phyloP scores from a whole-genome alignment of 2,797 vertebrate genomes.

The Ctenopoma kingsleyae region DNA sequence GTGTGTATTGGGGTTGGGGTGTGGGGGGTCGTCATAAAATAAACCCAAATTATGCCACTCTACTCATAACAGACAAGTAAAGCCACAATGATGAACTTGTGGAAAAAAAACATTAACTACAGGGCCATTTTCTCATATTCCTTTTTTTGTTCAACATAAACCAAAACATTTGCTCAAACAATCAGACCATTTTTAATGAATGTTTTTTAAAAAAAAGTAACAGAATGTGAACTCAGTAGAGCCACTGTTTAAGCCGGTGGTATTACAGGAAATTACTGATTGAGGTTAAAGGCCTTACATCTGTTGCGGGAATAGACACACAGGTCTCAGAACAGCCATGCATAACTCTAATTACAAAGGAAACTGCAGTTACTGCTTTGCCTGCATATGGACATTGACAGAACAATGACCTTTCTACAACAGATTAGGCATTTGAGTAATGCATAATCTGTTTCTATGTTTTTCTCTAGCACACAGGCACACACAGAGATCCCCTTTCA shows the following conservation, averaged over 20 bases:
- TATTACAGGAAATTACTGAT: slow-evolving; percentile 47
- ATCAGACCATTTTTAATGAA: slow-evolving; percentile 55
- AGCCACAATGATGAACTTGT: slow-evolving; percentile 63
- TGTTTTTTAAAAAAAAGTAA: background rate
- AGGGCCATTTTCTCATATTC: slow-evolving; percentile 56
- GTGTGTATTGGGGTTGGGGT: slow-evolving; percentile 13
- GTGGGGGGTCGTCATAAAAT: slow-evolving; percentile 44
- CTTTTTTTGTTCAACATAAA: slow-evolving; percentile 63
- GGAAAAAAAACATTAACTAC: slow-evolving; percentile 59
- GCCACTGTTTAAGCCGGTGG: slow-evolving; percentile 41
- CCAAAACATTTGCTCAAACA: slow-evolving; percentile 65
- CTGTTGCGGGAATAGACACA: slow-evolving; percentile 40
- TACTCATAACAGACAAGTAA: slow-evolving; percentile 57
- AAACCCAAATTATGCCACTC: slow-evolving; percentile 69
- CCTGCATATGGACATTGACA: slow-evolving; percentile 29
- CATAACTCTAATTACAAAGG: slow-evolving; percentile 40
- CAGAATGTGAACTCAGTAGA: slow-evolving; percentile 1
- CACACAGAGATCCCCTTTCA: background rate
- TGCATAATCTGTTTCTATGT: slow-evolving; percentile 8
- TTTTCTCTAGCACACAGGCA: background rate
- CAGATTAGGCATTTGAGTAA: slow-evolving; percentile 2
- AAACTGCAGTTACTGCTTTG: slow-evolving; percentile 6
- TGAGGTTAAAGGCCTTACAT: slow-evolving; percentile 62
- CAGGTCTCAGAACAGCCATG: slow-evolving; percentile 29
- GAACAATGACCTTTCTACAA: slow-evolving; percentile 40